Conservation (phyloP, 2,888 invertebrate species). For the Syrphus vitripennis region DNA sequence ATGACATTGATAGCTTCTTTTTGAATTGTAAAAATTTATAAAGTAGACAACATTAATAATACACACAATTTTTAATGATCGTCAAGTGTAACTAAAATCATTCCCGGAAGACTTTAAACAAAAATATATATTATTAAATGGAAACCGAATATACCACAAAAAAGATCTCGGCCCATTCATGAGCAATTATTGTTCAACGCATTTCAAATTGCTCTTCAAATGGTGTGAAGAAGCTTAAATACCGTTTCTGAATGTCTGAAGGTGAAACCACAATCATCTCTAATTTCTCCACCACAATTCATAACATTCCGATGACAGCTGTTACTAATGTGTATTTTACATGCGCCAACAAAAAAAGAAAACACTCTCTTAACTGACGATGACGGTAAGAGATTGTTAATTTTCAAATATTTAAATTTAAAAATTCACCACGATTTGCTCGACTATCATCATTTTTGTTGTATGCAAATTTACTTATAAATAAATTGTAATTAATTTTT, state of each 20-base stretch:
- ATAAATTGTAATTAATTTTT: slow-evolving; percentile 4
- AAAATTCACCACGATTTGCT: slow-evolving; percentile 25
- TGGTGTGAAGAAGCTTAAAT: slow-evolving; percentile 1
- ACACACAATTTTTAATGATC: background rate
- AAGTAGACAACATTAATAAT: background rate
- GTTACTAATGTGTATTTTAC: background rate
- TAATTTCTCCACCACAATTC: background rate
- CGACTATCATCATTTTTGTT: background rate
- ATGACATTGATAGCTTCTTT: slow-evolving; percentile 18
- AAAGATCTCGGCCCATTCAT: background rate
- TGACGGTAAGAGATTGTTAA: background rate
- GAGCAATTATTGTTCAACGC: slow-evolving; percentile 2
- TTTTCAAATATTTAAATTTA: slow-evolving; percentile 18
- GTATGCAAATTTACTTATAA: slow-evolving; percentile 5
- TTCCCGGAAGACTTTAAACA: slow-evolving; percentile 11
- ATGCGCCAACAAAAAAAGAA: background rate
- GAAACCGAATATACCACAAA: slow-evolving; percentile 24
- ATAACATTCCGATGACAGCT: background rate
- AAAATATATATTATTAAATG: background rate
- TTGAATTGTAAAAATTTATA: background rate
- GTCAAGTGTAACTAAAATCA: background rate
- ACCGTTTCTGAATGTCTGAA: background rate
- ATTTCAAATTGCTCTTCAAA: background rate
- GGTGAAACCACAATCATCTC: slow-evolving; percentile 20
- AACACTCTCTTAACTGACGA: background rate